Base-by-base conservation (phyloP, 2,797 vertebrate species). In the Cottoperca gobio region DNA sequence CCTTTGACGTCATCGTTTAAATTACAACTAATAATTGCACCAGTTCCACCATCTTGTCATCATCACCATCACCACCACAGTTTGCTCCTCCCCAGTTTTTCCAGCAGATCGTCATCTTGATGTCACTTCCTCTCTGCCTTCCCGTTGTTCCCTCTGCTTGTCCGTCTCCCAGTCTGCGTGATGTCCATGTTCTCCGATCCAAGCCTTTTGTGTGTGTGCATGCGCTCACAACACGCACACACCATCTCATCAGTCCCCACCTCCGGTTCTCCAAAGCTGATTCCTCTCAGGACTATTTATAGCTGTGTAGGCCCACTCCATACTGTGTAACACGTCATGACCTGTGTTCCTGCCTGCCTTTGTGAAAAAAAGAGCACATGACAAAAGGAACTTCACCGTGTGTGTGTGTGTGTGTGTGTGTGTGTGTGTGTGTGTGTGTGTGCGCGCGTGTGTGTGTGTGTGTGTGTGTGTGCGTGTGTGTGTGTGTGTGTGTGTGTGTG, bases 241-340 rank as follows among this genome's bases (percentile, higher is more conserved):
- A 9, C 31, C 39, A 91, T 90, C 89, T 92, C 90, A 93, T 93
- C 91, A 92, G 90, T 90, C 90, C 76, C 88, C 89, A 92, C 90
- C 88, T 90, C 88, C 83, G 63, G 82, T 86, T 88, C 88, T 90
- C 79, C 80, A 88, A 91, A 92, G 91, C 85, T 82, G 92, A 92
- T 91, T 92, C 84, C 87, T 87, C 88, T 91, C 76, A 43, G 84
- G 33, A 83, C 86, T 94, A 94, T 94, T 91, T 93, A 84, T 93
- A 93, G 87, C 81, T 42, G 6, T 50, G 74, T 78, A 75, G 83
- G 85, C 79, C 80, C 82, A 83, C 81, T 89, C 71, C 78, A 82
- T 78, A 73, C 77, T 75, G 84, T 73, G 82, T 78, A 79, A 79
- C 71, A 63, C 76, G 52, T 88, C 87, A 86, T 90, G 87, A 88